Percentiles rank a stretch among this genome's conserved stretches.
Conservation (phyloP, 2,113 vertebrate genomes). For the Apaloderma vittatum region DNA sequence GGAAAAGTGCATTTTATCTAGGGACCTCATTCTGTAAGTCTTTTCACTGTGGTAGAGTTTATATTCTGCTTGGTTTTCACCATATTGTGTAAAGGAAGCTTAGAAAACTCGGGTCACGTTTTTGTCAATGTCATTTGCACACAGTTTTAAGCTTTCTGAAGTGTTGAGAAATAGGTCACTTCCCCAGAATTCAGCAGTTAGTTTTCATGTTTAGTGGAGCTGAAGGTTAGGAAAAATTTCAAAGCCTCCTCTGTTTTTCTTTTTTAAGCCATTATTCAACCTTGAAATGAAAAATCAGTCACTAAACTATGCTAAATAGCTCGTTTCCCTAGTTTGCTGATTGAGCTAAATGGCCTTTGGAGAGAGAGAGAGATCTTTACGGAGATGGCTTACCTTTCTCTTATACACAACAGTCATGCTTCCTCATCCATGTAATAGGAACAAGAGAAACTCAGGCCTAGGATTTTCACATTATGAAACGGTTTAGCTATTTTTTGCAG, state of each 20-base stretch:
- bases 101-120: not conserved
- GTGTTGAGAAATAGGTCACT: constrained; percentile 15
- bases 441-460: not conserved
- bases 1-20: not conserved
- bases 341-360: constrained; percentile 24
- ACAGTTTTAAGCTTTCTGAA: constrained; percentile 17
- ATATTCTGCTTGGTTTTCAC: not conserved
- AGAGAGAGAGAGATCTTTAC: not conserved
- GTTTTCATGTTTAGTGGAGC: constrained; percentile 27
- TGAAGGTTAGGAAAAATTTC: constrained; percentile 28
- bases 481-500: not conserved
- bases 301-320: constrained; percentile 35
- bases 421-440: not conserved
- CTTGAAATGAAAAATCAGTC: constrained; percentile 46
- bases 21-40: not conserved
- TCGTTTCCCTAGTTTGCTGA: not conserved
- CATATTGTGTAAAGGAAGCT: not conserved
- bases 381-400: not conserved
- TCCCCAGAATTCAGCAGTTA: not conserved
- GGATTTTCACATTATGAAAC: not conserved
- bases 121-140: constrained; percentile 15
- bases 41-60: not conserved
- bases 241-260: constrained; percentile 36
- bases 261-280: constrained; percentile 35
- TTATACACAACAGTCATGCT: not conserved